Conservation (phyloP, 1,140 invertebrate species). For the Papilio aristodemus region DNA sequence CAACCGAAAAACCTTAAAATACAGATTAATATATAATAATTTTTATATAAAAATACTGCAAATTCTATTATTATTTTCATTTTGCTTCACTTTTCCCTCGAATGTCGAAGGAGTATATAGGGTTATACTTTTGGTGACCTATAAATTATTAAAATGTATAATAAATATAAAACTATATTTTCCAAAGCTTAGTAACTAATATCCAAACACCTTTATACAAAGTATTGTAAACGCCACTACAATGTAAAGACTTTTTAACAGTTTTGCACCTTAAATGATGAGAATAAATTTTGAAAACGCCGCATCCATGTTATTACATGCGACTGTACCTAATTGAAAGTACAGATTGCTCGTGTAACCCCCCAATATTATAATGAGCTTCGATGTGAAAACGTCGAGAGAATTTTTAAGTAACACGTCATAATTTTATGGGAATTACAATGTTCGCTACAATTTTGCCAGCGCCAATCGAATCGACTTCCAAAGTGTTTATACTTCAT, state of each 20-base stretch:
- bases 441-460: conserved; percentile 51
- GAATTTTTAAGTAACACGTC: conserved; percentile 46
- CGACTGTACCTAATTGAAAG: conserved; percentile 58
- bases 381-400: conserved; percentile 36
- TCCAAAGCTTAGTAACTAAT: too few species aligned
- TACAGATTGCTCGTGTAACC: conserved; percentile 45
- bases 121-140: too few species aligned
- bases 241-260: neutral
- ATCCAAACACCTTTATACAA: neutral
- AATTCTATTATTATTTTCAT: too few species aligned
- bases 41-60: too few species aligned
- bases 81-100: too few species aligned
- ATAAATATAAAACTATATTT: too few species aligned
- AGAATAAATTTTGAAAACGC: neutral
- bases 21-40: conserved; percentile 35
- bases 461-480: too few species aligned
- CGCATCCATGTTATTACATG: conserved; percentile 10
- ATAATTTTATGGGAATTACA: conserved; percentile 48
- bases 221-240: neutral
- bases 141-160: too few species aligned
- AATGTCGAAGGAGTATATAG: too few species aligned
- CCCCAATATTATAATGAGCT: conserved; percentile 50
- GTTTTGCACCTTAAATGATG: neutral
- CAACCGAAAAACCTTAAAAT: conserved; percentile 34
- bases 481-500: too few species aligned